Conservation (phyloP, 2,888 invertebrate genomes). For the Liopterus haemorrhoidalis region DNA sequence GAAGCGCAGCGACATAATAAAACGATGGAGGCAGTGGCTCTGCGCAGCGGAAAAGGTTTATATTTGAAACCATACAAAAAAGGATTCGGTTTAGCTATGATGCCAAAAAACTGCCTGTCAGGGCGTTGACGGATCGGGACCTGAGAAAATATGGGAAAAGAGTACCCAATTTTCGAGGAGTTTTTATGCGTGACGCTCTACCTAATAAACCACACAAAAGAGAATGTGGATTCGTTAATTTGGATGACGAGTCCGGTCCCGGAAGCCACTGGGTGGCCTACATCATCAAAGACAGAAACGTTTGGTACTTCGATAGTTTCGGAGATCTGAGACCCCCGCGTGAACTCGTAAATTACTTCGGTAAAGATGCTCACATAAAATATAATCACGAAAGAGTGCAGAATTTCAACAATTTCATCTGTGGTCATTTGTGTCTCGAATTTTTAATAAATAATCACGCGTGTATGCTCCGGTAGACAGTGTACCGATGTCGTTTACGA, state of each 20-base stretch:
- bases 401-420: conserved; percentile 31
- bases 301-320: conserved; percentile 41
- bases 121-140: conserved; percentile 2
- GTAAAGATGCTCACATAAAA: conserved; percentile 16
- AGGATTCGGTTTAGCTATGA: too few species aligned
- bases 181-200: conserved; percentile 34
- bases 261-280: conserved; percentile 42
- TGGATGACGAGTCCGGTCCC: conserved; percentile 31
- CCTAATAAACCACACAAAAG: conserved; percentile 23
- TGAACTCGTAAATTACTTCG: conserved; percentile 34
- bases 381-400: conserved; percentile 36
- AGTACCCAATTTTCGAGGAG: conserved; percentile 31
- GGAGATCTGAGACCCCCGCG: too few species aligned
- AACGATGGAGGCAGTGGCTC: too few species aligned
- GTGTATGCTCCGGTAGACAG: too few species aligned
- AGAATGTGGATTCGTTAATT: conserved; percentile 37
- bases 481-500: conserved; percentile 1
- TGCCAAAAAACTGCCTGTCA: conserved; percentile 3
- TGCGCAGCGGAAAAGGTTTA: too few species aligned
- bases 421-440: conserved; percentile 35
- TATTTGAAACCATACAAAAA: too few species aligned
- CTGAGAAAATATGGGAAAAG: conserved; percentile 1
- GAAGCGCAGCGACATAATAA: too few species aligned
- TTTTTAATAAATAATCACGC: conserved; percentile 31
- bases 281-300: conserved; percentile 34